Percentiles rank a stretch among this genome's conserved stretches.
phyloP scores from a whole-genome alignment of 1,140 invertebrate species.

The Mycetomoellerius zeteki region DNA sequence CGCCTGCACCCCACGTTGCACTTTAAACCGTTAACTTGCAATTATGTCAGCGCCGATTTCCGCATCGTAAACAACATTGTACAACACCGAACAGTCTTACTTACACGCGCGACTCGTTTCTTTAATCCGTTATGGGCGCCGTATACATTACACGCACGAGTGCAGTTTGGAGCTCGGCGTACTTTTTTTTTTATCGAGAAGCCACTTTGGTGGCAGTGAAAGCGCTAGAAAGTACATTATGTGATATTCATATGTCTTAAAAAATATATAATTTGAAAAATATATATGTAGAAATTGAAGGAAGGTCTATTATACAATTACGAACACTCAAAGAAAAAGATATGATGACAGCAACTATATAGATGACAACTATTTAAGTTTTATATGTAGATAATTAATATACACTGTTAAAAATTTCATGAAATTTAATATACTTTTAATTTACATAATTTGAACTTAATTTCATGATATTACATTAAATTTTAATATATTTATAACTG shows the following conservation, averaged over 20 bases:
- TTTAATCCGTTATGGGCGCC: slow-evolving; percentile 11
- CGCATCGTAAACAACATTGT: slow-evolving; percentile 40
- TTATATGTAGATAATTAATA: too few relatives aligned
- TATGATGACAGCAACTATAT: too few relatives aligned
- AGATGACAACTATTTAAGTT: too few relatives aligned
- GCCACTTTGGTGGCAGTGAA: slow-evolving; percentile 32
- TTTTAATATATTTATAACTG: too few relatives aligned
- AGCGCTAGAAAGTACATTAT: slow-evolving; percentile 25
- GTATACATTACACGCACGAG: not conserved
- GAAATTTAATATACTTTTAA: too few relatives aligned
- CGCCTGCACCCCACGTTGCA: slow-evolving; percentile 55
- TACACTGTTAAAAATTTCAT: too few relatives aligned
- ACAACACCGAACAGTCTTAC: slow-evolving; percentile 26
- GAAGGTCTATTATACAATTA: not conserved
- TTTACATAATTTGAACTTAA: too few relatives aligned
- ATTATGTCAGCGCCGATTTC: slow-evolving; percentile 54
- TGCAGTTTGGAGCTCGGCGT: not conserved
- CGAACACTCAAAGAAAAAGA: too few relatives aligned
- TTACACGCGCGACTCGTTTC: slow-evolving; percentile 43
- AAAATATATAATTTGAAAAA: slow-evolving; percentile 1
- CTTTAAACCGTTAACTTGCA: slow-evolving; percentile 63
- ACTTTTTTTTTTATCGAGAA: not conserved
- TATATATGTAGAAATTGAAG: slow-evolving; percentile 5
- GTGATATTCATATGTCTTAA: not conserved
- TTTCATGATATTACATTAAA: too few relatives aligned